Evolutionary conservation across 2,113 vertebrate species (phyloP).

Genomic region (Stegostoma tigrinum): DNA sequence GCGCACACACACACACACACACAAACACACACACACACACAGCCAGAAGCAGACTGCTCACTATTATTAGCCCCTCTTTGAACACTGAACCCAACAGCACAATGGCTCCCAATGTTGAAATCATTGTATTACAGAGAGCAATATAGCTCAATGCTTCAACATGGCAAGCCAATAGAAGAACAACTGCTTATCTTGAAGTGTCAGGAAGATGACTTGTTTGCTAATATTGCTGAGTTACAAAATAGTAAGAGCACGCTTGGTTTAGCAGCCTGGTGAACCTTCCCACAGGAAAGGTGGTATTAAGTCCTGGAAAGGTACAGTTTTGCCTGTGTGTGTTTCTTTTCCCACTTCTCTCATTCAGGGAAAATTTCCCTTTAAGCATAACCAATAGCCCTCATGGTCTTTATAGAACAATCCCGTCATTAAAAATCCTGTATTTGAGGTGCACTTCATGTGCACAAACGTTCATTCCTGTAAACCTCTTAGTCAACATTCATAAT

Average conservation of each 20-base stretch:
- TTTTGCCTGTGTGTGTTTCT: background rate
- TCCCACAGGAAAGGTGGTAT: background rate
- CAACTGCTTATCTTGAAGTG: background rate
- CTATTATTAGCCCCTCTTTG: no score
- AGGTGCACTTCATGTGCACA: background rate
- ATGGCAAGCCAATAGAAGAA: background rate
- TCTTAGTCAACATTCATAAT: constrained; percentile 29
- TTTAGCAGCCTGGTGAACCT: background rate
- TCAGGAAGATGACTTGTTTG: background rate
- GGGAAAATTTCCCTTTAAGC: background rate
- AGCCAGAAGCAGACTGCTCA: no score
- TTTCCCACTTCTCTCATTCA: background rate
- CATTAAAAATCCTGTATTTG: constrained; percentile 21
- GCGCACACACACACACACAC: no score
- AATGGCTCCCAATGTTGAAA: no score
- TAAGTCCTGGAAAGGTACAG: background rate
- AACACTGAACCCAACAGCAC: no score
- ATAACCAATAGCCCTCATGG: background rate
- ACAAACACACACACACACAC: no score
- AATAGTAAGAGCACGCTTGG: background rate
- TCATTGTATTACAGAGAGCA: background rate
- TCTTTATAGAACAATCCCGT: background rate
- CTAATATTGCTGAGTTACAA: background rate
- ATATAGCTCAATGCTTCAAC: background rate
- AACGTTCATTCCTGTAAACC: background rate